These are phyloP conservation scores for Drosophila subsilvestris DNA, from an alignment of 2,888 invertebrate genomes.

Conservation along the genomic window DNA sequence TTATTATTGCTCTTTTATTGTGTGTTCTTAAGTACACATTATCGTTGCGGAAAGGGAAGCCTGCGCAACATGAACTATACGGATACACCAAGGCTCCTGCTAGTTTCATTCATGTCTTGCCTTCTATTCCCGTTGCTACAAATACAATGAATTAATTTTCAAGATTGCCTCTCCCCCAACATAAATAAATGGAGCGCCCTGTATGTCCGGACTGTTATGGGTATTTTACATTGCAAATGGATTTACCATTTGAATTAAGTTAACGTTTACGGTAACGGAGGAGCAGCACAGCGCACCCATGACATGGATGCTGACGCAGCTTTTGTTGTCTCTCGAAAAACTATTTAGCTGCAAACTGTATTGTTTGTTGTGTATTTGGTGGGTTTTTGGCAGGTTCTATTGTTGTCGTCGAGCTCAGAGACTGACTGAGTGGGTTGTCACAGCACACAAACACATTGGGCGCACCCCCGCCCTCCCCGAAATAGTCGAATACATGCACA, in stretches of 20 bases:
- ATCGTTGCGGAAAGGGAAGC: constrained; percentile 20
- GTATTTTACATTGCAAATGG: constrained; percentile 32
- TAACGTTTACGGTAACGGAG: constrained; percentile 35
- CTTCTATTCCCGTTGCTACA: constrained; percentile 24
- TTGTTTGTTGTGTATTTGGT: constrained; percentile 12
- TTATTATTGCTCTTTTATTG: constrained; percentile 35
- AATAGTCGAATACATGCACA: constrained; percentile 22
- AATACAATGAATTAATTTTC: constrained; percentile 42
- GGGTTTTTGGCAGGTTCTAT: constrained; percentile 27
- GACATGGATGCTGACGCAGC: constrained; percentile 8
- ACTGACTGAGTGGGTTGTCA: constrained; percentile 29
- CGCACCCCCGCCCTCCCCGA: neutral
- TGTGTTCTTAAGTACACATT: constrained; percentile 49
- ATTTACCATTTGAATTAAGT: constrained; percentile 44
- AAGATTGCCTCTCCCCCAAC: constrained; percentile 7
- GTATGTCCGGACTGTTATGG: neutral
- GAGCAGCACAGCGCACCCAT: neutral
- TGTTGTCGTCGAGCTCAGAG: constrained; percentile 30
- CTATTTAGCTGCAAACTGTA: constrained; percentile 39
- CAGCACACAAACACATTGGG: constrained; percentile 1
- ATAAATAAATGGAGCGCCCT: neutral
- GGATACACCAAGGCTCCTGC: constrained; percentile 50
- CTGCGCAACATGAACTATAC: constrained; percentile 34
- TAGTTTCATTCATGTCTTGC: constrained; percentile 70
- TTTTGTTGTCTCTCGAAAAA: constrained; percentile 25